phyloP scores from a whole-genome alignment of 2,888 invertebrate species.

The Noctua comes region DNA sequence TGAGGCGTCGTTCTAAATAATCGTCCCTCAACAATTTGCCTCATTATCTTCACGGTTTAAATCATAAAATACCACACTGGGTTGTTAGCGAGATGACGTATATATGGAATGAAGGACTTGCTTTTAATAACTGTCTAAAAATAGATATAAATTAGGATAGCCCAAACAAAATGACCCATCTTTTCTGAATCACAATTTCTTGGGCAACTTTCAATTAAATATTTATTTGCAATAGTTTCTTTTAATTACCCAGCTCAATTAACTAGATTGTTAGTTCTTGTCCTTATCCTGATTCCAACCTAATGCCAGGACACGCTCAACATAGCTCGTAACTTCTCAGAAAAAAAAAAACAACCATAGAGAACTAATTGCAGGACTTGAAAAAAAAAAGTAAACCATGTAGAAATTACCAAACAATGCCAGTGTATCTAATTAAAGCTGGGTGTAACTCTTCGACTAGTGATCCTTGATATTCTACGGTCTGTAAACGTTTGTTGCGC shows the following conservation, averaged over 20 bases:
- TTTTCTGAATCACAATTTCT: no score
- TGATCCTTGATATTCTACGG: slow-evolving; percentile 52
- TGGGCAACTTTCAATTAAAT: neutral
- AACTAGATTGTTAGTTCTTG: slow-evolving; percentile 38
- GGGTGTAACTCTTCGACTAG: slow-evolving; percentile 43
- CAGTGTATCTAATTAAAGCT: slow-evolving; percentile 54
- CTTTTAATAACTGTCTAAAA: slow-evolving; percentile 19
- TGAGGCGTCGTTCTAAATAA: slow-evolving; percentile 83
- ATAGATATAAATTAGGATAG: neutral
- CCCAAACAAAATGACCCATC: neutral
- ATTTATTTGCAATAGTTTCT: neutral
- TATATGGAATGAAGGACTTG: slow-evolving; percentile 8
- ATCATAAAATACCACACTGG: slow-evolving; percentile 63
- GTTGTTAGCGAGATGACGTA: slow-evolving; percentile 15
- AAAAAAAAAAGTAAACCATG: slow-evolving; percentile 45
- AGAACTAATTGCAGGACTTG: slow-evolving; percentile 28
- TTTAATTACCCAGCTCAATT: slow-evolving; percentile 6
- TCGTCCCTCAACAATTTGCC: slow-evolving; percentile 72
- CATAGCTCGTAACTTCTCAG: neutral
- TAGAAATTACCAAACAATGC: slow-evolving; percentile 64
- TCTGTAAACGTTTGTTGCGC: slow-evolving; percentile 57
- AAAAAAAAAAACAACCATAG: slow-evolving; percentile 16
- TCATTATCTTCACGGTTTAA: slow-evolving; percentile 64
- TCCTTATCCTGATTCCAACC: slow-evolving; percentile 27
- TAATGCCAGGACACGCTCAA: slow-evolving; percentile 33